Percentiles rank a stretch among this genome's conserved stretches.
These are phyloP conservation scores for Amphibalanus amphitrite DNA, from an alignment of 1,140 invertebrate species.

Conservation along the genomic window DNA sequence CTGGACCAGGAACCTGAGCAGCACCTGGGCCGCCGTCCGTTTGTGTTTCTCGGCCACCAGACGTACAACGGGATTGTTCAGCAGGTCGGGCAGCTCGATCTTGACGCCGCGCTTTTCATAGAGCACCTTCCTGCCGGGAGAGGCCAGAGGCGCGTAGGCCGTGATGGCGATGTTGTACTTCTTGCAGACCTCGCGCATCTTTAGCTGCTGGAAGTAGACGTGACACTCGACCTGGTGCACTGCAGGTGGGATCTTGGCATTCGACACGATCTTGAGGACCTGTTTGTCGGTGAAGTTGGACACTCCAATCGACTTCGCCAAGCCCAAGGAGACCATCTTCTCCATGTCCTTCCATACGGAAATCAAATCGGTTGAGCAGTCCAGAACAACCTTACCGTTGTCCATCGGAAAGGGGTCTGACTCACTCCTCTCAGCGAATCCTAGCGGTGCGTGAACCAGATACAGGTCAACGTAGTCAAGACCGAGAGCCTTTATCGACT, in stretches of 20 bases:
- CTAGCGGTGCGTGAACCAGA: slow-evolving; percentile 52
- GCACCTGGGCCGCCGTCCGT: slow-evolving; percentile 24
- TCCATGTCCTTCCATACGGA: not conserved
- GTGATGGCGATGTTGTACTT: not conserved
- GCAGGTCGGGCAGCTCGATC: not conserved
- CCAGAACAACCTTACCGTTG: not conserved
- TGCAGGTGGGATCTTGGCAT: not conserved
- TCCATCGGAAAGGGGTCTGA: not conserved
- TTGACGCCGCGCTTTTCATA: not conserved
- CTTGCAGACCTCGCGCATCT: not conserved
- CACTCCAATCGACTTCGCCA: not conserved
- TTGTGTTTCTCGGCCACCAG: slow-evolving; percentile 21
- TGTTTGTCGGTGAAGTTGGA: not conserved
- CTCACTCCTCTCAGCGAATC: slow-evolving; percentile 9
- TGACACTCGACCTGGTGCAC: not conserved
- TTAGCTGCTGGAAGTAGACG: not conserved
- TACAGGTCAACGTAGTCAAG: slow-evolving; percentile 70
- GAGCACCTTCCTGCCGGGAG: slow-evolving; percentile 7
- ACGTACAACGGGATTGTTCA: slow-evolving; percentile 13
- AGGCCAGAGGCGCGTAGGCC: not conserved
- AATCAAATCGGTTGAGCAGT: not conserved
- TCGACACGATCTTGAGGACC: not conserved
- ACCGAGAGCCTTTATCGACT: slow-evolving; percentile 49
- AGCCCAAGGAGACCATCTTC: not conserved
- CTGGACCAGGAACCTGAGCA: slow-evolving; percentile 25